Evolutionary conservation across 2,888 invertebrate species (phyloP), one percentile per base, ranked within the genome.

Genomic region (Dynastes tityus): DNA sequence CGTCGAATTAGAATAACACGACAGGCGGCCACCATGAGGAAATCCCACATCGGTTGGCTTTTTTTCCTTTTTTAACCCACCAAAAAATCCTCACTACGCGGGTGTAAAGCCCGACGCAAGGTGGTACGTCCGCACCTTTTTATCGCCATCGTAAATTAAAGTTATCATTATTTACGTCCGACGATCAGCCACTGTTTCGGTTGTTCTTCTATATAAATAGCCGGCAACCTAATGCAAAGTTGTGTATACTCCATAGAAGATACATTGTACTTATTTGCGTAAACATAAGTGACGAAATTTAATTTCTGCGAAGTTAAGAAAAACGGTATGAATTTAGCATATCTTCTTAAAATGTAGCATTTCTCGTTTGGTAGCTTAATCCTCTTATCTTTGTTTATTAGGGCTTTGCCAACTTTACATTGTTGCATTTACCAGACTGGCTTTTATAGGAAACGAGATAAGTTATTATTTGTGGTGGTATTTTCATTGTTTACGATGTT

Each of bases 71-170:
- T 67, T 75, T 51, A n/a, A n/a, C 37, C 16, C 32, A 37, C 55
- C 40, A 40, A 45, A 53, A 58, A 58, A 16, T 29, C 55, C 13
- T 71, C 37, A 49, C 40, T 22, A 32, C 65, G 45, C 74, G 64
- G 74, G 45, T 65, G 65, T 53, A 29, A 40, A 73, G 45, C 11
- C 11, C 3, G 49, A 55, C 73, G 29, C 67, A 67, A 67, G 78
- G 78, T 65, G 68, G 76, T 79, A 80, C 74, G 77, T 82, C 80
- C 80, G 71, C 82, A 81, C 82, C 78, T 81, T 80, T 81, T 81
- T 81, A 82, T 82, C 73, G 79, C 63, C 78, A 79, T 79, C 80
- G 77, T 80, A 80, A 80, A 80, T 80, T 80, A 80, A 77, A 64
- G 65, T 78, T 61, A 73, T 67, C 78, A 78, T 78, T 78, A 78